phyloP scores from a whole-genome alignment of 2,888 invertebrate genomes.

The Copidosoma aretas region DNA sequence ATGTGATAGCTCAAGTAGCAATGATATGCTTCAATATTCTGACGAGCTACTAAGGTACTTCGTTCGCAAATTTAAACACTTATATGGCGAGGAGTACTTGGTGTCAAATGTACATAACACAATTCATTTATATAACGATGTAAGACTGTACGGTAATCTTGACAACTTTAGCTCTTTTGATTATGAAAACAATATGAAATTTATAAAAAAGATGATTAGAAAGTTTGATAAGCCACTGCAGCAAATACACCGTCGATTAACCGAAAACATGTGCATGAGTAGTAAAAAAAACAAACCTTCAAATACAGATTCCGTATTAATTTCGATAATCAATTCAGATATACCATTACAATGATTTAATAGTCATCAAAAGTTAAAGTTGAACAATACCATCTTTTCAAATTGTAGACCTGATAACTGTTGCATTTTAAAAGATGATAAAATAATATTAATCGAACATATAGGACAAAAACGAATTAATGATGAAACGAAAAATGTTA shows the following conservation, averaged over 20 bases:
- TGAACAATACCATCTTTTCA: neutral
- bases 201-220: neutral
- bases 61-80: neutral
- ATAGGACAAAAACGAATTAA: neutral
- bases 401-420: neutral
- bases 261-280: neutral
- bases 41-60: neutral
- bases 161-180: slow-evolving; percentile 22
- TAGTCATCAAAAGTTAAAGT: neutral
- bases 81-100: slow-evolving; percentile 18
- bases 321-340: neutral
- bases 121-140: slow-evolving; percentile 22
- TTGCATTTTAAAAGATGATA: neutral
- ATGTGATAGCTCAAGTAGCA: too few relatives aligned
- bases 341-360: neutral
- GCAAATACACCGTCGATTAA: neutral
- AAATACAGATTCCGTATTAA: neutral
- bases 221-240: neutral
- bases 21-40: neutral
- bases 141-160: slow-evolving; percentile 19
- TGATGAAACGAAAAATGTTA: too few relatives aligned
- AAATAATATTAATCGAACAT: neutral
- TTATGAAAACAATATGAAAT: slow-evolving; percentile 1
- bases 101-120: slow-evolving; percentile 28
- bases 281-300: too few relatives aligned